Conservation (phyloP, 2,888 invertebrate species). For the Liodrosophila aerea region DNA sequence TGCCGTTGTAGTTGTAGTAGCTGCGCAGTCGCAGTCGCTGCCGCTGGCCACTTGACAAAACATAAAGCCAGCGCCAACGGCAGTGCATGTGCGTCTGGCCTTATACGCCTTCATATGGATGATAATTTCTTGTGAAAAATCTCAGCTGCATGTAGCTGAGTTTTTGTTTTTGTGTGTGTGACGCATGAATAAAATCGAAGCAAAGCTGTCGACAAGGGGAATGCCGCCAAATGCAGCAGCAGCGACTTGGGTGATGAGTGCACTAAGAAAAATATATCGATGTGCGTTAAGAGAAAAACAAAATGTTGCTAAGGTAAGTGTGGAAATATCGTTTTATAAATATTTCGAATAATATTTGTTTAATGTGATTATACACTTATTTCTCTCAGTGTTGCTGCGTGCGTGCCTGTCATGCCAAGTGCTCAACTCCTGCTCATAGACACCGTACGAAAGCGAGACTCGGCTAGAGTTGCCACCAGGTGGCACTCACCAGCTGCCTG, state of each 20-base stretch:
- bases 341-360: too few species aligned
- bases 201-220: conserved; percentile 41
- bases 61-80: conserved; percentile 48
- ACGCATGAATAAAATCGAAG: conserved; percentile 63
- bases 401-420: conserved; percentile 46
- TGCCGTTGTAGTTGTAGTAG: too few species aligned
- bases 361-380: too few species aligned
- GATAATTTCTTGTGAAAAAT: conserved; percentile 75
- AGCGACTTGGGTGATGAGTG: conserved; percentile 22
- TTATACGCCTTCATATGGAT: conserved; percentile 57
- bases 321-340: too few species aligned
- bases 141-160: conserved; percentile 59
- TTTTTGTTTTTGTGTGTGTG: conserved; percentile 24
- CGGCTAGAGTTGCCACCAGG: conserved; percentile 4
- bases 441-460: conserved; percentile 41
- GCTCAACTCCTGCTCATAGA: conserved; percentile 14
- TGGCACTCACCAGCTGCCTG: conserved; percentile 1
- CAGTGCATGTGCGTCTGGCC: conserved; percentile 34
- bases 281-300: too few species aligned
- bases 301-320: too few species aligned
- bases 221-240: conserved; percentile 69
- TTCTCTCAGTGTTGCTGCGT: conserved; percentile 20
- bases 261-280: too few species aligned
- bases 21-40: conserved; percentile 7
- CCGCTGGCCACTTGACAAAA: conserved; percentile 56